Base-by-base conservation (phyloP, 2,113 vertebrate species). In the Canis aureus region DNA sequence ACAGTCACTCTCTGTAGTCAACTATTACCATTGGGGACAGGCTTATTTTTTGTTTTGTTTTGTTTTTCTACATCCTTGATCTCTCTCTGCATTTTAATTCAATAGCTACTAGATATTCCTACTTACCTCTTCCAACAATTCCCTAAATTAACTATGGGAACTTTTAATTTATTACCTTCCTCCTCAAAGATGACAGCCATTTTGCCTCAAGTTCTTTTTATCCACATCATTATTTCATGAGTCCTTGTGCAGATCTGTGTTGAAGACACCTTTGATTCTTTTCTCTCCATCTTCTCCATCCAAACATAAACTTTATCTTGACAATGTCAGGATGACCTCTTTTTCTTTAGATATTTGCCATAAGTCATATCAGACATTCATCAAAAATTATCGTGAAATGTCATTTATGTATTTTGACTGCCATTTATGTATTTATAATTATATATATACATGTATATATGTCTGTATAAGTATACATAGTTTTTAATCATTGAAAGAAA, bases 401-500 rank as follows among this genome's bases (percentile, higher is more conserved):
- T 29, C 51, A 91, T 53, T 67, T 53, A 43, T 35, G 43, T 35
- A 51, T 78, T 94, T 86, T 81, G 19, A 38, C 43, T 89, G 29
- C 23, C 51, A 91, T 53, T 67, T 53, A 43, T 35, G 43, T 35
- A 51, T 73, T 27, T 49, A 43, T 11, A 69, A 13, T 29, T 49
- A 62, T 66, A 55, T 60, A 19, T 49, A n/a, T 76, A 22, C 32
- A 53, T 49, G 7, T 32, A 35, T 53, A 78, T 71, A 8, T 74
- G 13, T n/a, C 32, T 55, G 6, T 32, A 1, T 32, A 78, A 79
- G 12, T 23, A 27, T 20, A 86, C 35, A 57, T 16, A 2, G 1
- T 11, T 83, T 88, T 64, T 74, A 90, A 78, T 87, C 94, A 35
- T 59, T 76, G 29, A 73, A 85, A 64, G 4, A 80, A 84, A 93